These are phyloP conservation scores for Ptyas mucosa DNA, from an alignment of 2,113 vertebrate genomes.

Conservation along the genomic window DNA sequence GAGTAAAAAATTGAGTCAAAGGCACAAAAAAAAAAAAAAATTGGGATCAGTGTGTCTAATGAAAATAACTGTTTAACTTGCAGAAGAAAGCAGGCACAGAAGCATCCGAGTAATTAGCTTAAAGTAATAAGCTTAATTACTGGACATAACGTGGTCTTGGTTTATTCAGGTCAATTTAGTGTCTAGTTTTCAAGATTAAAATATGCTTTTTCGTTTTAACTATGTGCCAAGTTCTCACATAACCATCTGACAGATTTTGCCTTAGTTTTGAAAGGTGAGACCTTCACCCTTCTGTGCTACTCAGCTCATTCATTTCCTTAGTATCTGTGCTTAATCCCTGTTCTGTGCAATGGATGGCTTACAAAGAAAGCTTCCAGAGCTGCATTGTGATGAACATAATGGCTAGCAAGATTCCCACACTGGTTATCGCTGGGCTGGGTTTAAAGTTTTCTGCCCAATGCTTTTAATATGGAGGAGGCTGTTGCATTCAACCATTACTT, in stretches of 20 bases:
- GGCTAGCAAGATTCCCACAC: conserved; percentile 9
- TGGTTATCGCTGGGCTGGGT: neutral
- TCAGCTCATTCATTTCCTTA: neutral
- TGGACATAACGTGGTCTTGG: neutral
- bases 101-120: neutral
- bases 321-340: conserved; percentile 1
- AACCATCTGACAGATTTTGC: neutral
- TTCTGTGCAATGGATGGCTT: neutral
- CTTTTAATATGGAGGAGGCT: neutral
- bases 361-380: neutral
- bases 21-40: neutral
- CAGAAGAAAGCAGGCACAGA: neutral
- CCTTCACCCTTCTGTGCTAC: neutral
- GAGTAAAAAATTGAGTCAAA: neutral
- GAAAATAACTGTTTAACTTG: neutral
- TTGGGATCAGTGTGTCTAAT: neutral
- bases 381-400: conserved; percentile 3
- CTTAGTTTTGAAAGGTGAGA: neutral
- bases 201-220: neutral
- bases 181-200: neutral
- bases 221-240: neutral
- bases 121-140: neutral
- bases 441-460: neutral
- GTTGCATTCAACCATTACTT: neutral
- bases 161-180: neutral